These are phyloP conservation scores for Hypothenemus hampei DNA, from an alignment of 1,140 invertebrate genomes.

Conservation along the genomic window DNA sequence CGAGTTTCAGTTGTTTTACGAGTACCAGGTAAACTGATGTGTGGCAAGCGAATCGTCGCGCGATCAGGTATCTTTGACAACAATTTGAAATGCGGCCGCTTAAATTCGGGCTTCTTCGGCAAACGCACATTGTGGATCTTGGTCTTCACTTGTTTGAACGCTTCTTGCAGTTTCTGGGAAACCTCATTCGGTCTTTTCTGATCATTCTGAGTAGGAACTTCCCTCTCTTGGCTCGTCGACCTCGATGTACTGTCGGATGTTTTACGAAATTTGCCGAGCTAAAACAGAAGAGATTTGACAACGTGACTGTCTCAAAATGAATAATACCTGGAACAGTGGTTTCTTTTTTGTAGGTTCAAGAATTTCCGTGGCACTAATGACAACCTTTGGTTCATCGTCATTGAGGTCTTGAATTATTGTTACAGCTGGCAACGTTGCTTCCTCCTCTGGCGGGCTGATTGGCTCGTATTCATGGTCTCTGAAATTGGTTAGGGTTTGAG, in stretches of 20 bases:
- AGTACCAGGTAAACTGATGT: conserved; percentile 38
- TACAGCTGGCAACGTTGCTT: conserved; percentile 11
- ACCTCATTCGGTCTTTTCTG: conserved; percentile 29
- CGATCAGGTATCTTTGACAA: conserved; percentile 58
- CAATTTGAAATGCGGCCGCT: conserved; percentile 44
- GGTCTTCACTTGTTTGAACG: conserved; percentile 46
- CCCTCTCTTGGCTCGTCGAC: too few relatives aligned
- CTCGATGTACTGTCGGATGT: too few relatives aligned
- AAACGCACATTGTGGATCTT: conserved; percentile 54
- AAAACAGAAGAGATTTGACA: too few relatives aligned
- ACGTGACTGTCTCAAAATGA: too few relatives aligned
- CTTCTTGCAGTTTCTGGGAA: conserved; percentile 30
- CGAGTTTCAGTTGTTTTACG: conserved; percentile 25
- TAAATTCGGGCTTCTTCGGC: conserved; percentile 37
- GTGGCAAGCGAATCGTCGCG: conserved; percentile 51
- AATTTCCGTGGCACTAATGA: conserved; percentile 18
- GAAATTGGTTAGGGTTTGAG: conserved; percentile 30
- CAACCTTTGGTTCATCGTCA: conserved; percentile 12
- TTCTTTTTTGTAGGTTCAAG: conserved; percentile 28
- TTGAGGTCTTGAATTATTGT: conserved; percentile 3
- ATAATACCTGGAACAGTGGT: conserved; percentile 21
- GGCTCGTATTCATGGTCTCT: conserved; percentile 89
- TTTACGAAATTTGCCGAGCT: too few relatives aligned
- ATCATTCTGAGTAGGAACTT: background rate
- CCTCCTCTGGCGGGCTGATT: conserved; percentile 48